Conservation (phyloP, 2,888 invertebrate species). For the Leptopilina syphax region DNA sequence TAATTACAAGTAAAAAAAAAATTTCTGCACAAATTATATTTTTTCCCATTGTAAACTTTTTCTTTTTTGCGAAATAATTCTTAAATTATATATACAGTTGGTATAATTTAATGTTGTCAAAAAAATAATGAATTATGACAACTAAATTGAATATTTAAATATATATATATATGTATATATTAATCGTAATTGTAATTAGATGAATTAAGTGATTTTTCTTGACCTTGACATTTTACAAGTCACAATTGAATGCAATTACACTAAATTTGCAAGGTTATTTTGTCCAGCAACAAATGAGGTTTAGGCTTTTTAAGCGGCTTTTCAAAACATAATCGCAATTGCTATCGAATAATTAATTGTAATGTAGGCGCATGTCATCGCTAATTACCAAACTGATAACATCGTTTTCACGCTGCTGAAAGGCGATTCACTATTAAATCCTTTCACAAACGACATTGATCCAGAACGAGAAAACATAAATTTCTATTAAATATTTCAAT, state of each 20-base stretch:
- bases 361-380: slow-evolving; percentile 7
- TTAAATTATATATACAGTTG: neutral
- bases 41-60: too few relatives aligned
- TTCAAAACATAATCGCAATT: neutral
- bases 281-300: neutral
- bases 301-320: neutral
- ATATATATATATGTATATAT: neutral
- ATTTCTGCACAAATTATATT: too few relatives aligned
- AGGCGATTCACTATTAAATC: neutral
- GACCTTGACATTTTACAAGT: slow-evolving; percentile 27
- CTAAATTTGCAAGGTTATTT: slow-evolving; percentile 11
- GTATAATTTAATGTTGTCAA: neutral
- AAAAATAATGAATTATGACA: neutral
- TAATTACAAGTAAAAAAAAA: too few relatives aligned
- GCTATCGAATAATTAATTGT: slow-evolving; percentile 4
- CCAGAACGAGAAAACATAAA: neutral
- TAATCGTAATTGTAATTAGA: slow-evolving; percentile 1
- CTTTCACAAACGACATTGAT: neutral
- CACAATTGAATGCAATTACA: neutral
- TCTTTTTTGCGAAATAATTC: too few relatives aligned
- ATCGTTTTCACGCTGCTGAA: neutral
- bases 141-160: too few relatives aligned
- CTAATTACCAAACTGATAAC: slow-evolving; percentile 22
- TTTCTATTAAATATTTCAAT: too few relatives aligned
- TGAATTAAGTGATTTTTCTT: slow-evolving; percentile 1